These are phyloP conservation scores for Neodiprion virginianus DNA, from an alignment of 1,140 invertebrate genomes.

Conservation along the genomic window DNA sequence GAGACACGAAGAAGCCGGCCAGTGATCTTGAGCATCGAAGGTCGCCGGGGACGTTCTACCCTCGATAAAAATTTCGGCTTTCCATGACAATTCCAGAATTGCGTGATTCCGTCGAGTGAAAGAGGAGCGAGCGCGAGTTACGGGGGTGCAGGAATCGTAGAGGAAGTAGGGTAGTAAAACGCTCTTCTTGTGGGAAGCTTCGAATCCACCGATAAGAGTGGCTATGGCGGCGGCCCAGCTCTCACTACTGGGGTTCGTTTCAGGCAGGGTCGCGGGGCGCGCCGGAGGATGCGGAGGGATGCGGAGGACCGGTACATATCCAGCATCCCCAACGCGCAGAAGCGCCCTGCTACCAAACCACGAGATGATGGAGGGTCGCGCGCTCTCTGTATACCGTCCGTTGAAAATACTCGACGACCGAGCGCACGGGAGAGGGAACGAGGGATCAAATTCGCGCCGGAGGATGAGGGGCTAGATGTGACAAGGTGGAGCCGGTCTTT, in stretches of 20 bases:
- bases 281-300: slow-evolving; percentile 25
- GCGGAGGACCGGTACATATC: slow-evolving; percentile 37
- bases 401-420: neutral
- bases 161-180: neutral
- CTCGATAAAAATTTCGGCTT: neutral
- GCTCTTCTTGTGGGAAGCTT: neutral
- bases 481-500: neutral
- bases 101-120: neutral
- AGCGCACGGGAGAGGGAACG: no score
- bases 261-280: slow-evolving; percentile 31
- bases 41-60: neutral
- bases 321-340: slow-evolving; percentile 56
- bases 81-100: neutral
- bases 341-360: slow-evolving; percentile 40
- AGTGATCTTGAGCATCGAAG: neutral
- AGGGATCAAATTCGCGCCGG: no score
- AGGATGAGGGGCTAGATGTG: no score
- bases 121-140: slow-evolving; percentile 31
- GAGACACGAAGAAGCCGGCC: no score
- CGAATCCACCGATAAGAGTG: slow-evolving; percentile 41
- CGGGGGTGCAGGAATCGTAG: slow-evolving; percentile 30
- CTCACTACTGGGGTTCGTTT: slow-evolving; percentile 50
- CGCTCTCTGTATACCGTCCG: neutral
- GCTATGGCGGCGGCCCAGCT: slow-evolving; percentile 59
- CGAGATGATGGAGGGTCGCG: slow-evolving; percentile 38